Base-by-base conservation (phyloP, 2,113 vertebrate genomes). In the Peromyscus polionotus region DNA sequence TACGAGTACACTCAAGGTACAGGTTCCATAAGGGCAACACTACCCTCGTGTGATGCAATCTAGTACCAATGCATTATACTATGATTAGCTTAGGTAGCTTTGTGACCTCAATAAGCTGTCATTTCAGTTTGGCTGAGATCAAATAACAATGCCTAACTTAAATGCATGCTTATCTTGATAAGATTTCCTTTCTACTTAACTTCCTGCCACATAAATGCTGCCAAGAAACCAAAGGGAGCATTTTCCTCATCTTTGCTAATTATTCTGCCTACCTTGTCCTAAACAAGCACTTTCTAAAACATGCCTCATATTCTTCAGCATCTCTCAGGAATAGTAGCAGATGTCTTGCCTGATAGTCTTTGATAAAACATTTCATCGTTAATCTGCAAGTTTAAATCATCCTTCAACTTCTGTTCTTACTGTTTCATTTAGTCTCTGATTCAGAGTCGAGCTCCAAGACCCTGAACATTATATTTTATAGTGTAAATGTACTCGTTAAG, bases 241-340 rank as follows among this genome's bases (percentile, higher is more conserved):
- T 93, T 96, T 96, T 8, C 10, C 45, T 92, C 72, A 96, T 95
- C 93, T 67, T 95, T 61, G 75, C 59, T 92, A 96, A 86, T 98
- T 95, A 96, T 88, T 96, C 59, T 92, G 75, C 89, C 96, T 95
- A 93, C 61, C 51, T 93, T 92, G 86, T 90, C 80, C 11, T 67
- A 33, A 94, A 84, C 24, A 95, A 96, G 65, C 24, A 63, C 24
- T 90, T 95, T 65, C 33, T 84, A 67, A 84, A 92, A 67, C 86
- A 79, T 7, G 59, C 6, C 51, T 67, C 51, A 5, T 39, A 12
- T 31, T 67, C 28, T 16, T 1, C 31, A 39, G 63, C 4, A 3
- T 72, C 54, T 95, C 93, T 83, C 57, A 67, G 31, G 26, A 42
- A 48, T 31, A 10, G 57, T 5, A 72, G 54, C n/a, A 90, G 93